Evolutionary conservation across 2,113 vertebrate species (phyloP).

Genomic region (Saguinus imperator): DNA sequence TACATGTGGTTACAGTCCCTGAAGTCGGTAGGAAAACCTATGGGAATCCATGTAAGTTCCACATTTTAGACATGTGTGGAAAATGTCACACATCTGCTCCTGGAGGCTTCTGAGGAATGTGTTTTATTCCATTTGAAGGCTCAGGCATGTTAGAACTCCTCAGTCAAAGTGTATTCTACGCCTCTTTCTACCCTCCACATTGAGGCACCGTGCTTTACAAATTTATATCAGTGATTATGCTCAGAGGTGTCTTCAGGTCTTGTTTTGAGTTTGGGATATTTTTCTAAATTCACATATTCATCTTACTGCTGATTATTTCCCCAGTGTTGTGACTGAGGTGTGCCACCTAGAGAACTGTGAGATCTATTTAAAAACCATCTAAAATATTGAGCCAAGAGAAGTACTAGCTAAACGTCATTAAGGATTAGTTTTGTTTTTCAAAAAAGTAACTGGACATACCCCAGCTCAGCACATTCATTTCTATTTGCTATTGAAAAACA

Average conservation of each 20-base stretch:
- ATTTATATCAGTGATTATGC: background rate
- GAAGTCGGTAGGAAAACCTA: background rate
- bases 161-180: accelerated
- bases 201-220: background rate
- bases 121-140: background rate
- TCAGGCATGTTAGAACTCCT: background rate
- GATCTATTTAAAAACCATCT: background rate
- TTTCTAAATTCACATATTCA: background rate
- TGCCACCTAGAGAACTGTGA: background rate
- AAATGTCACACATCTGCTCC: background rate
- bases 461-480: background rate
- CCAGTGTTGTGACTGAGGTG: background rate
- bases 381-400: slow-evolving; percentile 8
- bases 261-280: background rate
- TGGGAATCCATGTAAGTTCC: background rate
- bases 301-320: background rate
- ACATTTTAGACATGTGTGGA: background rate
- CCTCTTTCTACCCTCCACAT: background rate
- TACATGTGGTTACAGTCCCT: background rate
- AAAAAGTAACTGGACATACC: background rate
- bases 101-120: background rate
- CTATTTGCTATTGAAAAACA: slow-evolving; percentile 25
- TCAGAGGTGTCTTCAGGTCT: background rate
- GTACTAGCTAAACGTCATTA: background rate
- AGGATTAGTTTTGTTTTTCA: background rate